Evolutionary conservation across 2,797 vertebrate species (phyloP), one percentile per base, ranked within the genome.

Genomic region (Hoplostethus mediterraneus): DNA sequence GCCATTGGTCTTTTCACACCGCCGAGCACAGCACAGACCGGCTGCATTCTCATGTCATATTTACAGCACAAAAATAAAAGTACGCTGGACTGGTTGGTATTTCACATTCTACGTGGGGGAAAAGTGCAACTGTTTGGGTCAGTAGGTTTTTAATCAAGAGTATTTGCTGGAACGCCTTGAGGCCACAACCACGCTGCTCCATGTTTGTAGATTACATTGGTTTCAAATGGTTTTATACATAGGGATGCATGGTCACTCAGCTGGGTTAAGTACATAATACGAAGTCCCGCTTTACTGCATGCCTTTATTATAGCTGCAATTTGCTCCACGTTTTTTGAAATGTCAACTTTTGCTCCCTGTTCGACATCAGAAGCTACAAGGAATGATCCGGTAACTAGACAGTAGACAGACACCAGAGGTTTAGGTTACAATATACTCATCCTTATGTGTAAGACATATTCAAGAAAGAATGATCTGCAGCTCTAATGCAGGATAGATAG

Each of bases 121-220:
- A 54, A 63, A 71, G 63, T 47, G 55, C 67, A 81, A 67, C 45
- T 38, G 70, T 75, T 65, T 75, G 82, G 85, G 82, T 91, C 85
- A 87, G 86, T 82, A 84, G 72, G 56, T 88, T 90, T 89, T 87
- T 87, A 88, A 89, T 87, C 69, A 81, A 21, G 73, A 73, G 70
- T 65, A 31, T 86, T 87, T 78, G 59, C 60, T 71, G 70, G 70
- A 77, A 79, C 80, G 74, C 63, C 75, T 58, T 0, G 42, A 62
- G 78, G 81, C 54, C 42, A 13, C 53, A 69, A 65, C 52, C 42
- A 49, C 33, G 45, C 30, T 30, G 6, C 2, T 21, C 21, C 21
- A 0, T 38, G 55, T 62, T 42, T n/a, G 54, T 64, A 80, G 67
- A 82, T 71, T 67, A 77, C 52, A 36, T 6, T 9, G 63, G 14